These are phyloP conservation scores for Tuta absoluta DNA, from an alignment of 2,888 invertebrate species.

Conservation along the genomic window DNA sequence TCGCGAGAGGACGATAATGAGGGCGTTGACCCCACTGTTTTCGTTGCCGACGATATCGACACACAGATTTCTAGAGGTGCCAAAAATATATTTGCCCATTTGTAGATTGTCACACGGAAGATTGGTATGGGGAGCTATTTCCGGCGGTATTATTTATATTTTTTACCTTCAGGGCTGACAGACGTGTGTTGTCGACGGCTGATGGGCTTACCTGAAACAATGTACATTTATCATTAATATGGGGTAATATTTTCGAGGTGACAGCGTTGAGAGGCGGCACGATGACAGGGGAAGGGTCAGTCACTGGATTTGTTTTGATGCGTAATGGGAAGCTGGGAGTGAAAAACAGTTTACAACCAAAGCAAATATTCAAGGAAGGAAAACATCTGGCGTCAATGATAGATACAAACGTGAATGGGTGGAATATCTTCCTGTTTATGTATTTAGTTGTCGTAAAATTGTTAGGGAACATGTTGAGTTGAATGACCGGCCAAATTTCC, in stretches of 20 bases:
- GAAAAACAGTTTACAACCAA: background rate
- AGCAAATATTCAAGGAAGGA: conserved; percentile 9
- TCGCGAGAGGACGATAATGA: conserved; percentile 68
- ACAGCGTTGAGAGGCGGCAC: background rate
- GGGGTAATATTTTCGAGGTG: conserved; percentile 14
- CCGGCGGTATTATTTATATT: conserved; percentile 35
- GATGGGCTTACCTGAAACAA: conserved; percentile 51
- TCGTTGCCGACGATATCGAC: conserved; percentile 50
- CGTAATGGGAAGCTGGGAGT: background rate
- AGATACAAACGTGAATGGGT: conserved; percentile 1
- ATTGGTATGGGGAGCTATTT: conserved; percentile 40
- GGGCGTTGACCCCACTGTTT: conserved; percentile 63
- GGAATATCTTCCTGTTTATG: conserved; percentile 6
- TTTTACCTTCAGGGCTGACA: conserved; percentile 27
- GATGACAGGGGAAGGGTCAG: conserved; percentile 14
- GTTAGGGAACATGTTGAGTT: conserved; percentile 42
- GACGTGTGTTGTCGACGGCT: conserved; percentile 20
- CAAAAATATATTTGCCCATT: conserved; percentile 46
- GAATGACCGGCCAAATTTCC: conserved; percentile 74
- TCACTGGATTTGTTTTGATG: conserved; percentile 18
- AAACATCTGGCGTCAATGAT: conserved; percentile 23
- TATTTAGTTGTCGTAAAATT: conserved; percentile 4
- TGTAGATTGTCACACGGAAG: conserved; percentile 44
- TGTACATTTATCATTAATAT: conserved; percentile 26
- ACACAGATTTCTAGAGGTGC: conserved; percentile 44